These are phyloP conservation scores for Entomobrya multifasciata DNA, from an alignment of 2,888 invertebrate species.

Conservation along the genomic window DNA sequence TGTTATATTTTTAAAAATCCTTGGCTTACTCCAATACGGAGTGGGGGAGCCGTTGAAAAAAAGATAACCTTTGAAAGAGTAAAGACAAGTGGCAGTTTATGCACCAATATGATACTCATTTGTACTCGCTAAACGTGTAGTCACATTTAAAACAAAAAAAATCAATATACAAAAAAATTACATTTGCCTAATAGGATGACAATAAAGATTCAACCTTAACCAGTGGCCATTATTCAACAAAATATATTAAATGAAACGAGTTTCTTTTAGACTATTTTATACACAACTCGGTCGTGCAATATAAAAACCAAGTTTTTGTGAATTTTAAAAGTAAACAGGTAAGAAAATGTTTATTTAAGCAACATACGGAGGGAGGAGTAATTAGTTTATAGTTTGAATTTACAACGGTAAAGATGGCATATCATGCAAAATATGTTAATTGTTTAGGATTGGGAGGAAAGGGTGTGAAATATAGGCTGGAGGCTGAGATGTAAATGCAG, in stretches of 20 bases:
- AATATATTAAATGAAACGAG: no score
- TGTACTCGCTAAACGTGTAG: conserved; percentile 2
- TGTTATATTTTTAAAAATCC: conserved; percentile 60
- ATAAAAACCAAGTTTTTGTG: no score
- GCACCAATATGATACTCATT: conserved; percentile 23
- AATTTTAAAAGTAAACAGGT: neutral
- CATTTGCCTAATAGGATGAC: conserved; percentile 44
- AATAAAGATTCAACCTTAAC: conserved; percentile 65
- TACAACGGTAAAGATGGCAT: no score
- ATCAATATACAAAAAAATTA: conserved; percentile 13
- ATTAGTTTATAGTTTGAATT: no score
- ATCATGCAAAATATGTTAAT: no score
- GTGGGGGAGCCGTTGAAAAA: conserved; percentile 37
- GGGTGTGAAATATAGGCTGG: no score
- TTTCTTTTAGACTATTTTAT: no score
- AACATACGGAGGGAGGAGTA: no score
- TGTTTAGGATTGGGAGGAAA: no score
- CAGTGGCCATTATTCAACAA: conserved; percentile 17
- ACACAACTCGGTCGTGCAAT: no score
- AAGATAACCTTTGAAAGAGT: conserved; percentile 26
- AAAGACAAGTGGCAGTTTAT: conserved; percentile 56
- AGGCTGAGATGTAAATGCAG: no score
- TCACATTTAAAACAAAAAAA: conserved; percentile 23
- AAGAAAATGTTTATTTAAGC: neutral
- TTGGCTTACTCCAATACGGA: conserved; percentile 51